phyloP scores from a whole-genome alignment of 2,888 invertebrate genomes.

The Flexamia atlantica region DNA sequence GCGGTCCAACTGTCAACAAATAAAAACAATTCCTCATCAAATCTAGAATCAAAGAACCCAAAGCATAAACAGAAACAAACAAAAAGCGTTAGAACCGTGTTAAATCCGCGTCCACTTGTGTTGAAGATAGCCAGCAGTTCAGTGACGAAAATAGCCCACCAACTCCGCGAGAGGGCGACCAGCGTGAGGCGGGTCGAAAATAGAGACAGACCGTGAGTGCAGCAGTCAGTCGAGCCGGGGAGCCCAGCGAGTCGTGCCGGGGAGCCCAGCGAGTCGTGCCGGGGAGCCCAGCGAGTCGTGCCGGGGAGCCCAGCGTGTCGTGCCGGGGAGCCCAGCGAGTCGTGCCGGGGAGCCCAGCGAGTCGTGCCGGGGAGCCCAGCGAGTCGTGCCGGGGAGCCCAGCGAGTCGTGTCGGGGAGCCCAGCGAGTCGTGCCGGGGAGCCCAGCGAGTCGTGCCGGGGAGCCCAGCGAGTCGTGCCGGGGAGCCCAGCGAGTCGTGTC shows the following conservation, averaged over 20 bases:
- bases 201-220: constrained; percentile 21
- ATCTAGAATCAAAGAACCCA: not conserved
- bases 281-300: constrained; percentile 49
- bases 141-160: constrained; percentile 41
- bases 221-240: not conserved
- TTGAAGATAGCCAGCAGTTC: constrained; percentile 11
- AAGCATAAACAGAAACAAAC: no score
- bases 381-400: no score
- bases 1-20: no score
- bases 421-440: constrained; percentile 66
- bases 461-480: constrained; percentile 14
- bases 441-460: no score
- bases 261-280: no score
- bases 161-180: constrained; percentile 53
- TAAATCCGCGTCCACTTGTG: constrained; percentile 40
- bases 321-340: constrained; percentile 64
- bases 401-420: constrained; percentile 62
- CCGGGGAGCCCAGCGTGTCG: constrained; percentile 66
- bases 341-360: no score
- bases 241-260: constrained; percentile 7
- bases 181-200: constrained; percentile 47
- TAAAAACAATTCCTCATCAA: no score
- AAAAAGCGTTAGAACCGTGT: not conserved
- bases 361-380: constrained; percentile 13
- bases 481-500: no score